These are phyloP conservation scores for Andrena haemorrhoa DNA, from an alignment of 2,888 invertebrate species.

Conservation along the genomic window DNA sequence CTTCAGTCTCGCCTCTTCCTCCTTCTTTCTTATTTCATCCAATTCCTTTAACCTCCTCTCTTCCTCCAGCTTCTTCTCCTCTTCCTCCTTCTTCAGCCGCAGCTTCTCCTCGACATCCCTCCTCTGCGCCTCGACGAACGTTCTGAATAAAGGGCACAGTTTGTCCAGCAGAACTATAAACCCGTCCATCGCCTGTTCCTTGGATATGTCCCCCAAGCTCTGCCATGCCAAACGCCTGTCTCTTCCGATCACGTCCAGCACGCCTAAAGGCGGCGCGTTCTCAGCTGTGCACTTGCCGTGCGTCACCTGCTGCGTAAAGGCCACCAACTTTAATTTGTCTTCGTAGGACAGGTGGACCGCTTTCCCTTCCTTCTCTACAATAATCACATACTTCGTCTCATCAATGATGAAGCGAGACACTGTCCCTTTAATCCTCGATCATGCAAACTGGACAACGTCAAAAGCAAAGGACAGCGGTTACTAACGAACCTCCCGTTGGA, in stretches of 20 bases:
- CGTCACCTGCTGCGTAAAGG: constrained; percentile 95
- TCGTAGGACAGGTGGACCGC: constrained; percentile 97
- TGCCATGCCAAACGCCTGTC: constrained; percentile 98
- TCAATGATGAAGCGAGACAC: neutral
- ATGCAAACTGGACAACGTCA: neutral
- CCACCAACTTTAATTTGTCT: constrained; percentile 95
- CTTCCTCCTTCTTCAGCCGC: constrained; percentile 87
- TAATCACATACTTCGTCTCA: constrained; percentile 54
- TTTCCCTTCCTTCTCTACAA: constrained; percentile 98
- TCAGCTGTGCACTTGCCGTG: constrained; percentile 93
- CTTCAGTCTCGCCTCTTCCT: constrained; percentile 89
- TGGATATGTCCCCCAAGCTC: constrained; percentile 93
- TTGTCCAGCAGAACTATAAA: constrained; percentile 95
- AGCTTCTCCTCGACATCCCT: constrained; percentile 94
- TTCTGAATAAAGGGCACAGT: constrained; percentile 95
- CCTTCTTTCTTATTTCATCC: constrained; percentile 84
- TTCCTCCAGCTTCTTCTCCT: constrained; percentile 87
- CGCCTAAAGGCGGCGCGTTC: constrained; percentile 93
- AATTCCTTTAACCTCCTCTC: constrained; percentile 86
- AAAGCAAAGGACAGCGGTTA: neutral
- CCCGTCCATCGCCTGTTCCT: constrained; percentile 95
- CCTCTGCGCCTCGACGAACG: constrained; percentile 96
- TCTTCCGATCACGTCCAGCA: constrained; percentile 97
- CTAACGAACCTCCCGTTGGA: neutral
- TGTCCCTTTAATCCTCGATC: neutral